Conservation (phyloP, 2,113 vertebrate species). For the Tragelaphus scriptus region DNA sequence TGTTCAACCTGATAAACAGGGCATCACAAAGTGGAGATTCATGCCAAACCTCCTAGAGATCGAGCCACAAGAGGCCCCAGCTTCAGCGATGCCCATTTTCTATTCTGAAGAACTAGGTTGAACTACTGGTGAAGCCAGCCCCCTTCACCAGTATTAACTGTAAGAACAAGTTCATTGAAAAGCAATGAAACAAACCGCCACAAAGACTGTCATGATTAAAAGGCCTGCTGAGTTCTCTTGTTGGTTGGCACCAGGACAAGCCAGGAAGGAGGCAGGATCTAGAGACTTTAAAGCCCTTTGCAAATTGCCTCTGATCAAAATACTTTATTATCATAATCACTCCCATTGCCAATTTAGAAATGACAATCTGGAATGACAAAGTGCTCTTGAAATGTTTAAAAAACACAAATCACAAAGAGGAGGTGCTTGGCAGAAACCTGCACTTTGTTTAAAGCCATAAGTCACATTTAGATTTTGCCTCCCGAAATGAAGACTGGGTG, state of each 20-base stretch:
- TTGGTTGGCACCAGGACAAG: background rate
- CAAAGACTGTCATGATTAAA: background rate
- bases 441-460: background rate
- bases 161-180: conserved; percentile 38
- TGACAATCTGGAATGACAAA: background rate
- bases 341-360: conserved; percentile 1
- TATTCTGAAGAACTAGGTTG: background rate
- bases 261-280: background rate
- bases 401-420: background rate
- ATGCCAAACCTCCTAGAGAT: background rate
- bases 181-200: conserved; percentile 2
- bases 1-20: background rate
- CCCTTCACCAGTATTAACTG: background rate
- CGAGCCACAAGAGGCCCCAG: background rate
- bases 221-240: background rate
- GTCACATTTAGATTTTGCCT: background rate
- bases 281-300: conserved; percentile 22
- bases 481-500: background rate
- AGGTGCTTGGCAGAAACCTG: background rate
- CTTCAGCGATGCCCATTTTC: background rate
- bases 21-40: background rate
- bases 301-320: conserved; percentile 41
- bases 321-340: conserved; percentile 40
- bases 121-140: no score
- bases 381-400: conserved; percentile 26